Conservation (phyloP, 2,797 vertebrate genomes). For the Aulostomus chinensis region DNA sequence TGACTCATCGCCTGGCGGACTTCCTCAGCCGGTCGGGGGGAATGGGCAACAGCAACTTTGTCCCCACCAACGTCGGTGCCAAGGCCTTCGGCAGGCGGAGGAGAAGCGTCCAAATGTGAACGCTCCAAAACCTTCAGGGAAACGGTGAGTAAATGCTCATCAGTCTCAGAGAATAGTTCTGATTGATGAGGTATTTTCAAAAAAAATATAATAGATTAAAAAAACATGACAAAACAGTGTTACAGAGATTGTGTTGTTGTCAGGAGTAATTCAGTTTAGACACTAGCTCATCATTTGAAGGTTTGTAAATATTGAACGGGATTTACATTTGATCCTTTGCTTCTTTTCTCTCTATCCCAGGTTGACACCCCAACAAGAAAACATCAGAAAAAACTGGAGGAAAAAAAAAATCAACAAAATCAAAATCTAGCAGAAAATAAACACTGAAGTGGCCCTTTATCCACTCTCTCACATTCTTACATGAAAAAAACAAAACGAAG, state of each 20-base stretch:
- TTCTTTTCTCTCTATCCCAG: constrained; percentile 49
- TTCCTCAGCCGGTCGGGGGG: constrained; percentile 93
- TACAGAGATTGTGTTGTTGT: too few species aligned
- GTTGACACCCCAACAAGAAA: constrained; percentile 51
- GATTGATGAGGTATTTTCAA: too few species aligned
- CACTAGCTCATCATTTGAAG: neutral
- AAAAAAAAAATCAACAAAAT: constrained; percentile 35
- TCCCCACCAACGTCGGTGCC: constrained; percentile 92
- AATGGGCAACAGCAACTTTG: constrained; percentile 88
- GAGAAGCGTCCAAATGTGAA: constrained; percentile 83
- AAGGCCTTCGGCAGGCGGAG: constrained; percentile 91
- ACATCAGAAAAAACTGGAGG: constrained; percentile 50
- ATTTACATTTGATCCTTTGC: constrained; percentile 1
- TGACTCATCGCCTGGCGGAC: constrained; percentile 92
- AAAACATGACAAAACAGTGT: too few species aligned
- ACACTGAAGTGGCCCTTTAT: constrained; percentile 61
- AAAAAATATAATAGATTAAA: neutral
- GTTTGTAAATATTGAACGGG: neutral
- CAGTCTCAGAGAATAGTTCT: neutral
- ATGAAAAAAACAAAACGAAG: constrained; percentile 54
- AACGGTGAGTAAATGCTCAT: constrained; percentile 65
- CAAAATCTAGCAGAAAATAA: constrained; percentile 52
- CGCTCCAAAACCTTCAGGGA: constrained; percentile 40
- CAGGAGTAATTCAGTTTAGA: too few species aligned
- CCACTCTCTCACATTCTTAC: constrained; percentile 68